Conservation (phyloP, 1,140 invertebrate genomes). For the Macrobrachium rosenbergii region DNA sequence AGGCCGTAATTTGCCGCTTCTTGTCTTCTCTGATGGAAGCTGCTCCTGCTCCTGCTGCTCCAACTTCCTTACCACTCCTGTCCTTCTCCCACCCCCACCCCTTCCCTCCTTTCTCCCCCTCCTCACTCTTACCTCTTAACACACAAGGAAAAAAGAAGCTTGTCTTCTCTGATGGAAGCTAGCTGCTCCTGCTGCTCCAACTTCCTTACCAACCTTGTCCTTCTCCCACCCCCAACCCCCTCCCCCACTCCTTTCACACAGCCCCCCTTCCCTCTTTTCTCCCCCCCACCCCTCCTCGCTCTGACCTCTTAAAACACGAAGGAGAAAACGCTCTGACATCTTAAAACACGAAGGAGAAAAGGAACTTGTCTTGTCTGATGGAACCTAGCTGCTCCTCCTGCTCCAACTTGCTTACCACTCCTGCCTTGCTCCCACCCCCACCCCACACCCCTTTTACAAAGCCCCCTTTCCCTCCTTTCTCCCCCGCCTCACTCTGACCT, state of each 20-base stretch:
- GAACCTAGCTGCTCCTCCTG: too few species aligned
- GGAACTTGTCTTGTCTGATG: too few species aligned
- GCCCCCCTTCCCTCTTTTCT: not conserved
- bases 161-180: too few species aligned
- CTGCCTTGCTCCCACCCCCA: not conserved
- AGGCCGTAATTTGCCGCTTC: too few species aligned
- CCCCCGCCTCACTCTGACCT: not conserved
- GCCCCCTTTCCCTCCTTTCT: too few species aligned
- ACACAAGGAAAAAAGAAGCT: too few species aligned
- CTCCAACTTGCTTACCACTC: not conserved
- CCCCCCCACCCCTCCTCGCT: not conserved
- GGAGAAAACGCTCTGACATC: too few species aligned
- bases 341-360: too few species aligned
- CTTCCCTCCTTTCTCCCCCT: not conserved
- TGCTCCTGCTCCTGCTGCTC: too few species aligned
- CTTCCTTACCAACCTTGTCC: not conserved
- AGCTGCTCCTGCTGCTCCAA: not conserved
- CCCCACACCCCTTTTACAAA: not conserved
- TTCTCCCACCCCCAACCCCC: not conserved
- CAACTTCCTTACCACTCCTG: not conserved
- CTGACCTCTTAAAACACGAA: not conserved
- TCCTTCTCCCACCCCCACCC: not conserved
- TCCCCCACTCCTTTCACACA: not conserved
- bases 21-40: too few species aligned
- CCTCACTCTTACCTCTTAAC: not conserved